Percentiles rank a stretch among this genome's conserved stretches.
These are phyloP conservation scores for Pegoplata infirma DNA, from an alignment of 2,888 invertebrate genomes.

Conservation along the genomic window DNA sequence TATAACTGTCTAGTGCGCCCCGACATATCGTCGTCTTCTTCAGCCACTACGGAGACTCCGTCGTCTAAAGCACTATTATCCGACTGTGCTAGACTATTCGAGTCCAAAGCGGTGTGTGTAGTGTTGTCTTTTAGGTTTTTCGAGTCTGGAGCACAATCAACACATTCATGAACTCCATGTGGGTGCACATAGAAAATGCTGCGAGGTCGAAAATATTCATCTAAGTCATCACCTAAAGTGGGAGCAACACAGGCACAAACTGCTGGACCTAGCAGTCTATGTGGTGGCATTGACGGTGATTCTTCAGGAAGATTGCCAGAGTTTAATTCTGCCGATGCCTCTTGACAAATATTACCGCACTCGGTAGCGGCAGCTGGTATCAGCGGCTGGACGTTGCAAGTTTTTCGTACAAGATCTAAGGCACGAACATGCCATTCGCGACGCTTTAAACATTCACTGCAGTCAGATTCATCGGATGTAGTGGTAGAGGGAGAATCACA, in stretches of 20 bases:
- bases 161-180: conserved; percentile 81
- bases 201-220: conserved; percentile 82
- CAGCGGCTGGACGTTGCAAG: conserved; percentile 76
- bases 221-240: conserved; percentile 82
- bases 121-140: conserved; percentile 57
- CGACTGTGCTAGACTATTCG: conserved; percentile 58
- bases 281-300: conserved; percentile 82
- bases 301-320: conserved; percentile 65
- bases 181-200: conserved; percentile 85
- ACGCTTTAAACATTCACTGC: conserved; percentile 78
- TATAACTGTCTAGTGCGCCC: conserved; percentile 86
- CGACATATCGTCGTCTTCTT: conserved; percentile 79
- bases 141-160: conserved; percentile 75
- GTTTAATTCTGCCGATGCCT: conserved; percentile 55
- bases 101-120: conserved; percentile 49
- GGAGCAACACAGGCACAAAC: conserved; percentile 86
- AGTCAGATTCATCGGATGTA: conserved; percentile 78
- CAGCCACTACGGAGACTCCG: conserved; percentile 48
- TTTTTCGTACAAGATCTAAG: conserved; percentile 77
- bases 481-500: conserved; percentile 78
- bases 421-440: conserved; percentile 78
- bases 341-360: conserved; percentile 66
- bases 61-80: conserved; percentile 59
- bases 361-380: conserved; percentile 59
- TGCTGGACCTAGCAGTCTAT: conserved; percentile 83